Evolutionary conservation across 2,888 invertebrate genomes (phyloP).

Genomic region (Euplagia quadripunctaria): DNA sequence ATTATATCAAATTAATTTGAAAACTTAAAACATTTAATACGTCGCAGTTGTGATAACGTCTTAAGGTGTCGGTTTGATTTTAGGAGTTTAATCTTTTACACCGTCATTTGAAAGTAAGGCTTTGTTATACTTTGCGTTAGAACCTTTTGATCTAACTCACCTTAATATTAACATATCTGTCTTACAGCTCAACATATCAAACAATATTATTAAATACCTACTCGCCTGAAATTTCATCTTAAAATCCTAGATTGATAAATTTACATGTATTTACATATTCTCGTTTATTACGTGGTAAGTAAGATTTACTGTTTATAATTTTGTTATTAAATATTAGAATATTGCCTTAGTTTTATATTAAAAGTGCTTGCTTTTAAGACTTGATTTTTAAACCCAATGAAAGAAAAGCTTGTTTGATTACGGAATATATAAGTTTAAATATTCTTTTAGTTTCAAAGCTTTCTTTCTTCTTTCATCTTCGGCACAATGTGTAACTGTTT

Average conservation of each 20-base stretch:
- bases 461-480: too few species aligned
- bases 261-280: conserved; percentile 38
- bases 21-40: too few species aligned
- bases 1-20: neutral
- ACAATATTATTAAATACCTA: conserved; percentile 27
- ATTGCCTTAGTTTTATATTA: neutral
- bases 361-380: neutral
- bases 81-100: too few species aligned
- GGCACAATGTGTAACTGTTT: too few species aligned
- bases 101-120: too few species aligned
- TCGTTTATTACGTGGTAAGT: conserved; percentile 21
- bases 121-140: neutral
- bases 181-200: conserved; percentile 16
- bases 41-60: too few species aligned
- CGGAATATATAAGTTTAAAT: too few species aligned
- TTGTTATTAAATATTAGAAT: conserved; percentile 12
- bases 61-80: too few species aligned
- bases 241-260: conserved; percentile 38
- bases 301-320: conserved; percentile 22
- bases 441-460: too few species aligned
- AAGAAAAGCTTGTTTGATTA: too few species aligned
- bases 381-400: neutral
- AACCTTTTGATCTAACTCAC: conserved; percentile 11
- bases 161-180: conserved; percentile 20
- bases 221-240: conserved; percentile 26